phyloP scores from a whole-genome alignment of 2,888 invertebrate genomes.

The Mimachlamys varia region DNA sequence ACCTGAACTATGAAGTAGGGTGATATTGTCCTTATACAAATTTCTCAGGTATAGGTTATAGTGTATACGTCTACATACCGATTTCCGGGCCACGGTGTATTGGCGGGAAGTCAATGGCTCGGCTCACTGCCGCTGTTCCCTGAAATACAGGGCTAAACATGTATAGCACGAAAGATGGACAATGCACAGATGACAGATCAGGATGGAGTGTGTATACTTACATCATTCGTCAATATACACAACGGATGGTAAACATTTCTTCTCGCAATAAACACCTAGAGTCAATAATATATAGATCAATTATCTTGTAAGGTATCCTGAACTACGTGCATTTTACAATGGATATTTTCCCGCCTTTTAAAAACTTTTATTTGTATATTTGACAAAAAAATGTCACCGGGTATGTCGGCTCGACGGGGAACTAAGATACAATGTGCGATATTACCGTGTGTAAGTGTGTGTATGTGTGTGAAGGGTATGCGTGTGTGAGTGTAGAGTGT shows the following conservation, averaged over 20 bases:
- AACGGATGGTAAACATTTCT: neutral
- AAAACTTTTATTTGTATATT: neutral
- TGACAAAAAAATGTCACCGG: neutral
- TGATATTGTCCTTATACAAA: neutral
- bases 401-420: neutral
- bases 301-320: neutral
- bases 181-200: neutral
- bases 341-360: neutral
- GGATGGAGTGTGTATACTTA: neutral
- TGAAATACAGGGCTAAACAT: neutral
- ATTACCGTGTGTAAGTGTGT: neutral
- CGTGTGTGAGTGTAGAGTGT: neutral
- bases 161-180: too few species aligned
- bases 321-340: neutral
- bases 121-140: too few species aligned
- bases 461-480: neutral
- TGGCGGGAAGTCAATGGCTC: neutral
- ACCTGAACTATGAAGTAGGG: neutral
- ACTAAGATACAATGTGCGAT: neutral
- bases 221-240: neutral
- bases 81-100: neutral
- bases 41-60: neutral
- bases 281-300: neutral
- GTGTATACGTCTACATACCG: too few species aligned
- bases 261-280: neutral